Conservation (phyloP, 2,888 invertebrate species). For the Punctoribates punctum region DNA sequence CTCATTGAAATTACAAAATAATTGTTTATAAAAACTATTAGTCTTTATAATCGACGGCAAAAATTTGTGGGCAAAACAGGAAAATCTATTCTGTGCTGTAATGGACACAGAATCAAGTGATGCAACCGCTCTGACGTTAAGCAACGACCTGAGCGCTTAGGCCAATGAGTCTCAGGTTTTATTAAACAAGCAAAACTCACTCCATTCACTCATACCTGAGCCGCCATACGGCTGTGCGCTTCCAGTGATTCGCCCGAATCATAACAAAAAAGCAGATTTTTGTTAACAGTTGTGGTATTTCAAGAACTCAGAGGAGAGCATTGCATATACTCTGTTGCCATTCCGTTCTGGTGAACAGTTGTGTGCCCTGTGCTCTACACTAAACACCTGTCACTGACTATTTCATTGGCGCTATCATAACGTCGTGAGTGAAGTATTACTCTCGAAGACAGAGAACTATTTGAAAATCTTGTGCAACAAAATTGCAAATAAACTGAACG, state of each 20-base stretch:
- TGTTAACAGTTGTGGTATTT: conserved; percentile 16
- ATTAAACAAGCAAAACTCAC: neutral
- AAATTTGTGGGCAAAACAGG: conserved; percentile 27
- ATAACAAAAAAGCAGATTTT: neutral
- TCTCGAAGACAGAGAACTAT: no score
- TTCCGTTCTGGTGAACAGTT: neutral
- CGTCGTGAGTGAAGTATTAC: no score
- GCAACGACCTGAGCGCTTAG: neutral
- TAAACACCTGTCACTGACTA: conserved; percentile 10
- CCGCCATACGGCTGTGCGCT: neutral
- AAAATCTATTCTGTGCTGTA: conserved; percentile 1
- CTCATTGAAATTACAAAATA: neutral
- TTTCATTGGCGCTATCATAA: neutral
- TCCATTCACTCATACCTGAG: neutral
- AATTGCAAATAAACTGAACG: no score
- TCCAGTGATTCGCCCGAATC: neutral
- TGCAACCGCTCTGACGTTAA: conserved; percentile 18
- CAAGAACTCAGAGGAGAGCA: conserved; percentile 20
- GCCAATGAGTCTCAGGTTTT: neutral
- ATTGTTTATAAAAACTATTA: neutral
- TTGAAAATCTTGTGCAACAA: no score
- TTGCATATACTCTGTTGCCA: neutral
- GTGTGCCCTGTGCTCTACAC: neutral
- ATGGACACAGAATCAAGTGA: conserved; percentile 1
- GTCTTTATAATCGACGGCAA: neutral